Base-by-base conservation (phyloP, 37 sponge, comb jelly and placozoan species). In the Chondrilla cf. caribensis region DNA sequence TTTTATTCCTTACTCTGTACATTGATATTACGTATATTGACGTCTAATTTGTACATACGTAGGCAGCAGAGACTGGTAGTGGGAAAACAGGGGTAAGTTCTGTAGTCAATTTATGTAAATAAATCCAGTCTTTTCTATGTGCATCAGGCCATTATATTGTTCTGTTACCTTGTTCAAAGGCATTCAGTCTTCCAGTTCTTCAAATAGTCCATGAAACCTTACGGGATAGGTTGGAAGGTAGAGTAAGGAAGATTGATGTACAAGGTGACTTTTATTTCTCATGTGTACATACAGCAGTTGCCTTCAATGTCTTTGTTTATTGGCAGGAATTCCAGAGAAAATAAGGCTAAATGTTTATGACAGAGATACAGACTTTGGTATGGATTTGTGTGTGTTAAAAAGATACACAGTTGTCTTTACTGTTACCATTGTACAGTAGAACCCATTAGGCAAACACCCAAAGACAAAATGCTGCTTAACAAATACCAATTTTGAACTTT, bases 31-130 rank as follows among this genome's bases (percentile, higher is more conserved):
- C n/a, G n/a, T n/a, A n/a, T n/a, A n/a, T n/a, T n/a, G n/a, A n/a
- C n/a, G n/a, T n/a, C n/a, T n/a, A n/a, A n/a, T n/a, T n/a, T n/a
- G n/a, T n/a, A n/a, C n/a, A n/a, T 66, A 75, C 60, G 47, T n/a
- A 91, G 92, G 97, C 97, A 14, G 97, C 97, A 39, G 97, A 96
- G 80, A 96, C 97, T 24, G 97, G 97, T 0, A 96, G 97, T 79
- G 97, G 97, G 1, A 96, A 96, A 47, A 96, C 97, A 3, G 97
- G 97, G 51, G 88, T 87, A 58, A 41, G 84, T 47, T 67, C n/a
- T n/a, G n/a, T n/a, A n/a, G n/a, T n/a, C n/a, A n/a, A n/a, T n/a
- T n/a, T n/a, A n/a, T n/a, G n/a, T 9, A 5, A n/a, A 59, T 2
- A 28, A 26, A 3, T 3, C 25, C 2, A 59, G 60, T 26, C 7